Evolutionary conservation across 30 jellyfish, hydroid and myxozoan species (phyloP), one percentile per base, ranked within the genome.

Genomic region (Turritopsis rubra): DNA sequence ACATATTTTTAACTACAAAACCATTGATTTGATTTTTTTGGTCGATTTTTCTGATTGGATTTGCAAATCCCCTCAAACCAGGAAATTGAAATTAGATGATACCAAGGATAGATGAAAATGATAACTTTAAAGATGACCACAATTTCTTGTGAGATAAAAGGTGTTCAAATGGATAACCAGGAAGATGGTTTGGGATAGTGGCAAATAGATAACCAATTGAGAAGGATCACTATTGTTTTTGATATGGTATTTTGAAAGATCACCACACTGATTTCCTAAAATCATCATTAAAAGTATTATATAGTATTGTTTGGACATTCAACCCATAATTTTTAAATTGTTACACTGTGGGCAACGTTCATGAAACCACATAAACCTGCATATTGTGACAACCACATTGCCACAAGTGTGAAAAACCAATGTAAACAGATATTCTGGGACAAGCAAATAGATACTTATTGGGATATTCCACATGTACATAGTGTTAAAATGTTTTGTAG

Each of bases 251-350:
- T n/a, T 68, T n/a, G 30, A 68, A 22, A 68, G 28, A 68, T 19
- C 77, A 68, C 77, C 77, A 68, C 28, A 68, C 30, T 68, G 77
- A n/a, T 68, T 23, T 68, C 77, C 77, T 68, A 68, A 68, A 68
- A 68, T 68, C 30, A 68, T 68, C 30, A 68, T 68, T 68, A 68
- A 68, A 68, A 27, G 9, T 9, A 68, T 68, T 68, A 68, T 68
- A 0, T 68, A n/a, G 13, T 41, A 41, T 13, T 41, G 60, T 3
- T 41, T 41, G 60, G 60, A 41, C 5, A 41, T 3, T 41, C 9
- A 41, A 41, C 60, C 60, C n/a, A n/a, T n/a, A n/a, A 41, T 13
- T 41, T 41, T 41, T 5, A 41, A 41, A 41, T 41, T 41, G 60
- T n/a, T n/a, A n/a, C n/a, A n/a, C n/a, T n/a, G n/a, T n/a, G n/a